Evolutionary conservation across 2,113 vertebrate genomes (phyloP), one percentile per base, ranked within the genome.

Genomic region (Brevimyrus niger): DNA sequence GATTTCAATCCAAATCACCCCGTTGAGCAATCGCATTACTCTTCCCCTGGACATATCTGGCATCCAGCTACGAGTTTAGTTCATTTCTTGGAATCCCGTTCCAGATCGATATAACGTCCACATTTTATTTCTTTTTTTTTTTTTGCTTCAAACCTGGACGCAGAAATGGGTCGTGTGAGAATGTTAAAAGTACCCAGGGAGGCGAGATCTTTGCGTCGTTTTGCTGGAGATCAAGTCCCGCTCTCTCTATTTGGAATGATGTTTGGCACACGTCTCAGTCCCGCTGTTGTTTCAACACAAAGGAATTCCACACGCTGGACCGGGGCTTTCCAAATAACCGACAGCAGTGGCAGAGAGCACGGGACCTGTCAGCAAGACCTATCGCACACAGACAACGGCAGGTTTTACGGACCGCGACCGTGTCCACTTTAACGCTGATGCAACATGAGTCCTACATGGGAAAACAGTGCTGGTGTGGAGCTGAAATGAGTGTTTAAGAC

Each of bases 341-440:
- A 38, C 31, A 47, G 73, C 31, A 21, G 83, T 46, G 21, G 69
- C 48, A 31, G 27, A 44, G 76, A 35, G 47, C 9, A 31, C 21
- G 19, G 73, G 50, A 82, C 23, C 21, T 23, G 38, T 15, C 88
- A 89, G 50, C 5, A 82, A 31, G 15, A n/a, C 55, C 9, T 51
- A n/a, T 27, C 31, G 53, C 38, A 7, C 55, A 35, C 73, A 44
- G 61, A 92, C 91, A 61, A 90, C 89, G 51, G 88, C 90, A 88
- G 73, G 51, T 91, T 93, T 93, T 92, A 94, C 89, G 90, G 92
- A 91, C 89, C 88, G 88, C 11, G 27, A 31, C 89, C 88, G 89
- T 91, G 92, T 90, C n/a, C n/a, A 92, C 91, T 89, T 90, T 88
- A 58, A 46, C 85, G 51, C 85, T 89, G 91, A 91, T 90, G 69